Base-by-base conservation (phyloP, 2,888 invertebrate genomes). In the Anthrax anthrax region DNA sequence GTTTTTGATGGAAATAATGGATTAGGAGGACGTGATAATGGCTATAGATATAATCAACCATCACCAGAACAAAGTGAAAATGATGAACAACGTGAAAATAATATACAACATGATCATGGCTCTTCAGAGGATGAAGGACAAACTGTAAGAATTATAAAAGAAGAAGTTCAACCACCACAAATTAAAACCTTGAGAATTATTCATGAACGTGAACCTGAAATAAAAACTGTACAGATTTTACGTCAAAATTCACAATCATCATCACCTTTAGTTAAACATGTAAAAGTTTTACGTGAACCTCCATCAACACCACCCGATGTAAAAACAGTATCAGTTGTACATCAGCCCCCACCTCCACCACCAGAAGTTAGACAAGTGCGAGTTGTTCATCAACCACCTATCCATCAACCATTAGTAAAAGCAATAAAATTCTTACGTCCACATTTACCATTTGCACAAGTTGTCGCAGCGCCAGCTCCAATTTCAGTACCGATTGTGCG, bases 301-400 rank as follows among this genome's bases (percentile, higher is more conserved):
- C 45, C 45, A 23, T 36, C 45, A 17, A 40, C 45, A 45, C 46
- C 41, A 38, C 46, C 46, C 37, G 37, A 46, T 27, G 18, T 46
- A 12, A 41, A 18, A 37, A 46, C 46, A 23, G 27, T 46, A 9
- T 37, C 37, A 3, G 41, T 46, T 13, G 41, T 46, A n/a, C 46
- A 42, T 29, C 40, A 45, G 16, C 23, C 36, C 9, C 45, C 39
- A 13, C n/a, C 39, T 13, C 16, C 42, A 14, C 41, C 46, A 9
- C 19, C 39, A 19, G 37, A 41, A 14, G 42, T 42, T 17, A 42
- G 37, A 12, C 42, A 29, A 9, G 38, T 42, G 5, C 29, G 42
- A 29, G 18, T 46, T 16, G 38, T 39, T 14, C 18, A 39, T 18
- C 18, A 18, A 39, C 6, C 18, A 6, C 18, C 18, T 6, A 12